phyloP scores from a whole-genome alignment of 2,797 vertebrate species.

The Lindbergichthys nudifrons region DNA sequence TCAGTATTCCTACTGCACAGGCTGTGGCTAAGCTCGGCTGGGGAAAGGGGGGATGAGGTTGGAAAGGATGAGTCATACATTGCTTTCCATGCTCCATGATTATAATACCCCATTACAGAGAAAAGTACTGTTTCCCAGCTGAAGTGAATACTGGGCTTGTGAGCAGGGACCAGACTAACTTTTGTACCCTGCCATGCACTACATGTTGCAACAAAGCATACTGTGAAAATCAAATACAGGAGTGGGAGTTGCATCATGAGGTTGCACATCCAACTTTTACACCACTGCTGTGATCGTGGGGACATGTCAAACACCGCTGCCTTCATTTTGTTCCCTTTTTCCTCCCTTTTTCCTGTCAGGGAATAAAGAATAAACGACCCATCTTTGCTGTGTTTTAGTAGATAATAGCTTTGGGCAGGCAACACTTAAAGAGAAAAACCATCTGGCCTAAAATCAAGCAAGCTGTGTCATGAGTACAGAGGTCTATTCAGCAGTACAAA shows the following conservation, averaged over 20 bases:
- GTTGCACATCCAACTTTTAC: constrained; percentile 43
- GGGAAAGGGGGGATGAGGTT: constrained; percentile 70
- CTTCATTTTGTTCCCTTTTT: constrained; percentile 33
- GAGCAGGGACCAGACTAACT: constrained; percentile 56
- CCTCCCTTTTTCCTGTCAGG: background rate
- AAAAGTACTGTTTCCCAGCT: constrained; percentile 77
- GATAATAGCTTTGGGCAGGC: constrained; percentile 19
- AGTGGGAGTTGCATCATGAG: constrained; percentile 42
- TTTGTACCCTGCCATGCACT: constrained; percentile 40
- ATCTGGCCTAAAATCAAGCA: constrained; percentile 50
- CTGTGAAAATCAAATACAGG: constrained; percentile 40
- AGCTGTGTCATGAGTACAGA: constrained; percentile 49
- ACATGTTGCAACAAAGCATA: constrained; percentile 52
- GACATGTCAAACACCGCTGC: constrained; percentile 23
- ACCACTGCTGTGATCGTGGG: constrained; percentile 33
- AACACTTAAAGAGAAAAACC: constrained; percentile 45
- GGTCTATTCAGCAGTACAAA: constrained; percentile 56
- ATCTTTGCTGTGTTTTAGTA: constrained; percentile 13
- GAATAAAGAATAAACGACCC: constrained; percentile 20
- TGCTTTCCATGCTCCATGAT: constrained; percentile 82
- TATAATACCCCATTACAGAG: constrained; percentile 82
- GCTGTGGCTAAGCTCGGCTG: constrained; percentile 71
- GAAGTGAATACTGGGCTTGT: constrained; percentile 59
- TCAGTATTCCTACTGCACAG: constrained; percentile 69
- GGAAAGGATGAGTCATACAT: constrained; percentile 85